Base-by-base conservation (phyloP, 2,797 vertebrate species). In the Urocyon cinereoargenteus region DNA sequence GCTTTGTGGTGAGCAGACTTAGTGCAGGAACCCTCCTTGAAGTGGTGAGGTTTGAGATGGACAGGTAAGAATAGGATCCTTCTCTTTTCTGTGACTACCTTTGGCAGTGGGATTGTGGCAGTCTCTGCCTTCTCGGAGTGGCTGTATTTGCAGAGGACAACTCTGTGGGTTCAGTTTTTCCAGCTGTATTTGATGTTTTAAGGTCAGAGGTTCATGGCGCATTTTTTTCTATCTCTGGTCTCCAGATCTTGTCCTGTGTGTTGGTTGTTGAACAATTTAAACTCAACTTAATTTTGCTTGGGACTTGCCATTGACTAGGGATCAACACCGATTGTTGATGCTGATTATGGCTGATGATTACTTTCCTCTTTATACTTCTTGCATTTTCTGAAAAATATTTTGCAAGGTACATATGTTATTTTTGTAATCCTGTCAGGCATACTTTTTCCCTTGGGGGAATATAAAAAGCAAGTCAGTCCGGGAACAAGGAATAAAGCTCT, bases 371-470 rank as follows among this genome's bases (percentile, higher is more conserved):
- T 51, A 72, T 45, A 73, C 55, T n/a, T 90, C 55, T 72, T 7
- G 21, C 51, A 40, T 86, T 94, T 96, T 82, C 75, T 77, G 62
- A 72, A 96, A 84, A 81, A 18, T 8, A 24, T 28, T 94, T 79
- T 62, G 1, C 28, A 83, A 83, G 28, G 24, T 90, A 49, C 11
- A 16, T 7, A 14, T n/a, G 9, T 83, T 61, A 70, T 64, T 86
- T 96, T 84, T 28, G 72, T 51, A 70, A 79, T 83, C 26, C 9
- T 61, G 16, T 36, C 51, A 55, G 79, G 49, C 24, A 24, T 49
- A 15, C 77, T 22, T 34, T 19, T 77, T 57, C 26, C 75, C 34
- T 75, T 79, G 59, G 31, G 36, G 59, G 51, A n/a, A 14, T 14
- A 55, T 26, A 55, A n/a, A 40, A 66, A 59, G 62, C 34, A 94